Percentiles rank a stretch among this genome's conserved stretches.
phyloP scores from a whole-genome alignment of 2,797 vertebrate species.

The Fistularia tabacaria region DNA sequence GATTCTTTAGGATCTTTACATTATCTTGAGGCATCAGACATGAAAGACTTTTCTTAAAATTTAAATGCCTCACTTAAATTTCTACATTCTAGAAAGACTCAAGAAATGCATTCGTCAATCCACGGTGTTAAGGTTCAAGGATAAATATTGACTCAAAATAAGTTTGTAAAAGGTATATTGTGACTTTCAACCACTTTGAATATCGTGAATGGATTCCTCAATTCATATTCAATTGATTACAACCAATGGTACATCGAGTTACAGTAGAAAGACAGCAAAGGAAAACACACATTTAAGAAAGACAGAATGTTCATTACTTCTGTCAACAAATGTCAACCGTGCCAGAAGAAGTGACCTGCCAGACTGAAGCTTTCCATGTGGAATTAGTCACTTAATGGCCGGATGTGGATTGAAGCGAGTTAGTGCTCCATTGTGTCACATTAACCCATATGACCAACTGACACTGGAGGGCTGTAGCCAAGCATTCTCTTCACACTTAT shows the following conservation, averaged over 20 bases:
- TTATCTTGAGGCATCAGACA: no score
- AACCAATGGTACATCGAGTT: background rate
- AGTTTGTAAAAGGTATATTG: no score
- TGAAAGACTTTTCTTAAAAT: no score
- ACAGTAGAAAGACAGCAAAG: background rate
- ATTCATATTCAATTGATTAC: no score
- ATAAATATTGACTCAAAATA: no score
- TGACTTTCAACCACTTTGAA: no score
- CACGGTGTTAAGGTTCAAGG: no score
- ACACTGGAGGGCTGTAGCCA: conserved; percentile 21
- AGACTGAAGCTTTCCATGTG: conserved; percentile 31
- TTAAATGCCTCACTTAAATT: no score
- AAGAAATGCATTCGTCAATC: no score
- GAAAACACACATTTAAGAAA: conserved; percentile 8
- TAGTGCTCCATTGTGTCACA: conserved; percentile 49
- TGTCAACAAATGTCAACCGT: conserved; percentile 28
- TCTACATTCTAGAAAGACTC: no score
- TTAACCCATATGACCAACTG: conserved; percentile 57
- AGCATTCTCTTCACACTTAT: conserved; percentile 26
- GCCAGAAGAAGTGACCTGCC: conserved; percentile 20
- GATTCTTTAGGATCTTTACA: no score
- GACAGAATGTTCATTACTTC: conserved; percentile 5
- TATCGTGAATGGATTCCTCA: no score
- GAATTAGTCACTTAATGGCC: conserved; percentile 29
- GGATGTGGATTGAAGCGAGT: conserved; percentile 40